Conservation (phyloP, 2,113 vertebrate genomes). For the Sterrhoptilus dennistouni region DNA sequence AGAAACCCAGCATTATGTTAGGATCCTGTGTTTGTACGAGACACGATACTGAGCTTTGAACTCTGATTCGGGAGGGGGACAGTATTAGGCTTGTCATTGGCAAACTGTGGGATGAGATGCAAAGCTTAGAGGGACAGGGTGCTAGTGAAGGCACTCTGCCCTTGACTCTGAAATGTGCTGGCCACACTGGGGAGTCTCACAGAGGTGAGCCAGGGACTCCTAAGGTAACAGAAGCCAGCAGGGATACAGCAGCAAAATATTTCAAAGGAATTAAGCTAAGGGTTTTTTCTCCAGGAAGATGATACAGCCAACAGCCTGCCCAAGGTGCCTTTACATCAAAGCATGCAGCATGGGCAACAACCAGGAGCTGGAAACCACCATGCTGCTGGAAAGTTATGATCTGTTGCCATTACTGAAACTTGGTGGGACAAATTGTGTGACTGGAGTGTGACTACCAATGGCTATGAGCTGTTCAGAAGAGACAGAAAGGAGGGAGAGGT, state of each 20-base stretch:
- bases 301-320: background rate
- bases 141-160: background rate
- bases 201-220: background rate
- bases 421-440: background rate
- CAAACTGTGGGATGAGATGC: background rate
- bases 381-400: background rate
- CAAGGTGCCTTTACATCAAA: background rate
- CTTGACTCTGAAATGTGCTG: background rate
- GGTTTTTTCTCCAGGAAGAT: background rate
- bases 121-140: background rate
- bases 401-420: background rate
- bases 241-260: background rate
- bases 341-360: background rate
- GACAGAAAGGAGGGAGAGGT: background rate
- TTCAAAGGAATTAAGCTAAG: background rate
- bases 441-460: background rate
- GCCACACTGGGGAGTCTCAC: background rate
- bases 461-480: background rate
- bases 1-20: background rate
- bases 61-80: fast-evolving
- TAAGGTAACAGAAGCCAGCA: background rate
- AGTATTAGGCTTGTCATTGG: background rate
- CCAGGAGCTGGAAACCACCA: background rate
- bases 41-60: background rate
- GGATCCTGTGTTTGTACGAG: background rate